phyloP scores from a whole-genome alignment of 2,113 vertebrate species.

The Equus przewalskii region DNA sequence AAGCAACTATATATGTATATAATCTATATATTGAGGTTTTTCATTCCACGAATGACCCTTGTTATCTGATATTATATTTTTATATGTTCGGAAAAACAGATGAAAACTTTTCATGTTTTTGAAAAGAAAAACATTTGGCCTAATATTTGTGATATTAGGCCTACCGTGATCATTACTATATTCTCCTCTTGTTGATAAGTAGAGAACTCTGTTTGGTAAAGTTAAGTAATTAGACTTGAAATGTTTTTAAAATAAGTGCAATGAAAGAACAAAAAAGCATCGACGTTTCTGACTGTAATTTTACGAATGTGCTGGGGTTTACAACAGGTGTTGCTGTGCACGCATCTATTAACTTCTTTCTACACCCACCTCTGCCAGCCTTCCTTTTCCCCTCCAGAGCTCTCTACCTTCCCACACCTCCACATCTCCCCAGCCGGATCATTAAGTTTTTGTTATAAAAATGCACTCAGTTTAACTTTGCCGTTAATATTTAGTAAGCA shows the following conservation, averaged over 20 bases:
- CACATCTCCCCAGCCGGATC: not conserved
- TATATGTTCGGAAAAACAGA: not conserved
- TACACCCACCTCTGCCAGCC: rapidly evolving
- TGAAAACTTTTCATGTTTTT: not conserved
- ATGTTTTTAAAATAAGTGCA: not conserved
- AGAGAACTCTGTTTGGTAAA: not conserved
- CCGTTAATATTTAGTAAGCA: not conserved
- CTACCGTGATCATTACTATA: not conserved
- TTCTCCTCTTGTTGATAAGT: not conserved
- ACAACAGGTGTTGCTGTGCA: not conserved
- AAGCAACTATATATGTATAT: not conserved
- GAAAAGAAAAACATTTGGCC: not conserved
- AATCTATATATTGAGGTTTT: not conserved
- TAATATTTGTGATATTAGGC: not conserved
- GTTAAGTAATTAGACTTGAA: not conserved
- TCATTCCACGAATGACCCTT: not conserved
- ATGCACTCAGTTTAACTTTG: not conserved
- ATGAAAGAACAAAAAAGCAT: not conserved
- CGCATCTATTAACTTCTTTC: not conserved
- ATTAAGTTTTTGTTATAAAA: slow-evolving; percentile 43
- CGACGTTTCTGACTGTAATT: not conserved
- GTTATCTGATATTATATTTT: not conserved
- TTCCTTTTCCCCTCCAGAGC: not conserved
- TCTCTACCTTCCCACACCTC: not conserved
- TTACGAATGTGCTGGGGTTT: not conserved